Percentiles rank a stretch among this genome's conserved stretches.
Conservation (phyloP, 2,113 vertebrate species). For the Myotis yumanensis region DNA sequence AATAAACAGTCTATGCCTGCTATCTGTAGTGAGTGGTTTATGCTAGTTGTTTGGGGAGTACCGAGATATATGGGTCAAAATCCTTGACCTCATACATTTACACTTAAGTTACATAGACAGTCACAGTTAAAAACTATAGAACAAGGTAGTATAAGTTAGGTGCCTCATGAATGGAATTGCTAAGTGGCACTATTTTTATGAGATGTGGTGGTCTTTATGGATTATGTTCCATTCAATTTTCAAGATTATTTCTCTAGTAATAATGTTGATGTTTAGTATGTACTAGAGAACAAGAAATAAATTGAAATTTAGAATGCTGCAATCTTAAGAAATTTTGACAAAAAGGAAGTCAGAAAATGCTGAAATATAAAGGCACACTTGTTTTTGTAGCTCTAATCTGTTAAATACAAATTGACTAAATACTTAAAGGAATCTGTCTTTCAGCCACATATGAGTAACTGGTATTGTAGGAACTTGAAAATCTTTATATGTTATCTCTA, state of each 20-base stretch:
- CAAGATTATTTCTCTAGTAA: neutral
- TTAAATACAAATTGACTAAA: neutral
- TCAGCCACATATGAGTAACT: neutral
- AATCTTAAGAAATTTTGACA: neutral
- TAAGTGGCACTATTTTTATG: no score
- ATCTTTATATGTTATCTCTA: neutral
- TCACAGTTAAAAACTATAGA: neutral
- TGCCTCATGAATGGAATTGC: neutral
- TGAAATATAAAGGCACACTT: neutral
- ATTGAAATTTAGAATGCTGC: neutral
- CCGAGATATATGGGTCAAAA: neutral
- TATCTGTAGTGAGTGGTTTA: neutral
- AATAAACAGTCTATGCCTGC: neutral
- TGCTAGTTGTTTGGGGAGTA: neutral
- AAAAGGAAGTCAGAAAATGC: neutral
- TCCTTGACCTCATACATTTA: neutral
- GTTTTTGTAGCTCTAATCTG: neutral
- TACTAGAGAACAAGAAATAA: neutral
- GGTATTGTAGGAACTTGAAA: neutral
- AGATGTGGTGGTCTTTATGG: neutral
- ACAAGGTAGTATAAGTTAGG: neutral
- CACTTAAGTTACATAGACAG: neutral
- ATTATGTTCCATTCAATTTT: neutral
- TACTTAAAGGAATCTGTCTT: neutral
- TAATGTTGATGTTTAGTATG: neutral